These are phyloP conservation scores for Volucella zonaria DNA, from an alignment of 2,888 invertebrate species.

Conservation along the genomic window DNA sequence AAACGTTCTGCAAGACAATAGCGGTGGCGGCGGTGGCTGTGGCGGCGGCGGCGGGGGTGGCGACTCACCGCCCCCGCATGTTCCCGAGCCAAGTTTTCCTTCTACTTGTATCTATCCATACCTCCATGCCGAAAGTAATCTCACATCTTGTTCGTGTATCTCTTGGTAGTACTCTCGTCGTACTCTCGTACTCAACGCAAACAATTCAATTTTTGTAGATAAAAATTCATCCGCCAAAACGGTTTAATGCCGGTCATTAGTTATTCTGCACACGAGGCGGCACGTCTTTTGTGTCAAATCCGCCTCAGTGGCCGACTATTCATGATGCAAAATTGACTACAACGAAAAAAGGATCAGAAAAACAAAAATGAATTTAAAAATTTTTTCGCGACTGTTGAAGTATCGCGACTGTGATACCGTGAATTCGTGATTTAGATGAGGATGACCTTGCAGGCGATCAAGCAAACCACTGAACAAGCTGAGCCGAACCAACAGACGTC, in stretches of 20 bases:
- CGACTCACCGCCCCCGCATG: constrained; percentile 15
- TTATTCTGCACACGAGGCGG: constrained; percentile 70
- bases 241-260: constrained; percentile 58
- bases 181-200: background rate
- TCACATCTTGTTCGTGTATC: background rate
- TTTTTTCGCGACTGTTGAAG: constrained; percentile 42
- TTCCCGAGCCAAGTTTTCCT: background rate
- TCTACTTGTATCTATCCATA: background rate
- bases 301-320: constrained; percentile 29
- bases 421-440: constrained; percentile 68
- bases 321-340: constrained; percentile 20
- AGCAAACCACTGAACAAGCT: background rate
- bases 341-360: background rate
- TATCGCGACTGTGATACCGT: constrained; percentile 32
- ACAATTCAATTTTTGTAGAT: constrained; percentile 67
- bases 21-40: background rate
- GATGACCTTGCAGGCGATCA: constrained; percentile 15
- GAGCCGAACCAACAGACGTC: background rate
- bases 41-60: background rate
- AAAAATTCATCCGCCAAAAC: constrained; percentile 57
- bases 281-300: constrained; percentile 67
- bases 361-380: constrained; percentile 6
- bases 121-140: background rate
- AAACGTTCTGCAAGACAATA: constrained; percentile 21
- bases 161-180: constrained; percentile 14